Evolutionary conservation across 2,888 invertebrate species (phyloP).

Genomic region (Diachrysia chrysitis): DNA sequence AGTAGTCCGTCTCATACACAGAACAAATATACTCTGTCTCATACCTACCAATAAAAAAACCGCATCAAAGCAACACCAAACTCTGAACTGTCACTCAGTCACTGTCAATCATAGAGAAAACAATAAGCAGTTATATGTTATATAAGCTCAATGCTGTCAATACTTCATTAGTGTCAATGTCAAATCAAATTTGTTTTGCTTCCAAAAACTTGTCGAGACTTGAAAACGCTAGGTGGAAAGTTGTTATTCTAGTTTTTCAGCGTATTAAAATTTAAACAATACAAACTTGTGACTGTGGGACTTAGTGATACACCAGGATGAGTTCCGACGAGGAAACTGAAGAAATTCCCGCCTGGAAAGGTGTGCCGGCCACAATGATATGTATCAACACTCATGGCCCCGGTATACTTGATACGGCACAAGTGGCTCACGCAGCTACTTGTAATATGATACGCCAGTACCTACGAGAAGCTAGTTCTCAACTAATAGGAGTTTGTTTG

Average conservation of each 20-base stretch:
- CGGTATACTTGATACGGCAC: constrained; percentile 60
- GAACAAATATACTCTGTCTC: too few relatives aligned
- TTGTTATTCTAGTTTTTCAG: too few relatives aligned
- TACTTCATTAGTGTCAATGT: too few relatives aligned
- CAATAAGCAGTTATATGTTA: too few relatives aligned
- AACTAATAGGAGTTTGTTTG: constrained; percentile 77
- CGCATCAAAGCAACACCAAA: too few relatives aligned
- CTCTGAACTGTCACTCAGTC: too few relatives aligned
- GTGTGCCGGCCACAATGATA: constrained; percentile 79
- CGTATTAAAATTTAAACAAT: too few relatives aligned
- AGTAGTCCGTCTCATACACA: too few relatives aligned
- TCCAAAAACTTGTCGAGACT: background rate
- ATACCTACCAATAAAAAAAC: too few relatives aligned
- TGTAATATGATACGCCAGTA: constrained; percentile 76
- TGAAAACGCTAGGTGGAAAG: background rate
- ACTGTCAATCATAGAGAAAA: too few relatives aligned
- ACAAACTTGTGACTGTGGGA: background rate
- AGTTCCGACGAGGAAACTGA: constrained; percentile 81
- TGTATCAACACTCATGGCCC: constrained; percentile 78
- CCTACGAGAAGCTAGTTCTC: constrained; percentile 72
- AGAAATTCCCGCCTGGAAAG: constrained; percentile 71
- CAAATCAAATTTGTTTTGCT: background rate
- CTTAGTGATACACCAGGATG: constrained; percentile 60
- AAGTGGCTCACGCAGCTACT: constrained; percentile 73
- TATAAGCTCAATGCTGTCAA: too few relatives aligned